phyloP scores from a whole-genome alignment of 2,113 vertebrate genomes.

The Balaenoptera acutorostrata region DNA sequence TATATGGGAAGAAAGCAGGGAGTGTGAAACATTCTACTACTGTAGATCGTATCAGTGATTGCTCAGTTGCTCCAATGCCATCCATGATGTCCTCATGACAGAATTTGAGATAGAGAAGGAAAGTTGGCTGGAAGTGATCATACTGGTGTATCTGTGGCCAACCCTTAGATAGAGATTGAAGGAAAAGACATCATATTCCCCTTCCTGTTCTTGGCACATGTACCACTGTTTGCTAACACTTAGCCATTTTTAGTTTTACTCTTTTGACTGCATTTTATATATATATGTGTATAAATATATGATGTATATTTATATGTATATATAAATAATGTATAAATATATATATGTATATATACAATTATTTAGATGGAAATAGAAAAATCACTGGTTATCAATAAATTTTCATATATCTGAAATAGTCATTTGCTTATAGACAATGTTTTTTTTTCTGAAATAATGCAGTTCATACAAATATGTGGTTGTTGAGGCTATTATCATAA shows the following conservation, averaged over 20 bases:
- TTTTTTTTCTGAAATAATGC: neutral
- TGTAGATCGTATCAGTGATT: neutral
- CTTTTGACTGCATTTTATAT: neutral
- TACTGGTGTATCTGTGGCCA: neutral
- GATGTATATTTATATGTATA: too few species aligned
- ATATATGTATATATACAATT: neutral
- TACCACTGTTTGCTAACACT: neutral
- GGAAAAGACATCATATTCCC: neutral
- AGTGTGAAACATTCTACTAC: neutral
- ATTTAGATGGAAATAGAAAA: neutral
- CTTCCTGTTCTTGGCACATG: neutral
- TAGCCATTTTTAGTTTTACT: neutral
- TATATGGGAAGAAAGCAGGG: neutral
- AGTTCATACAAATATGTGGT: neutral
- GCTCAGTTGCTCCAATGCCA: fast-evolving
- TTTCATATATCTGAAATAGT: neutral
- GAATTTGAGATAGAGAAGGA: neutral
- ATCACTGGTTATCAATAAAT: neutral
- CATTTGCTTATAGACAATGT: neutral
- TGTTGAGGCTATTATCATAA: neutral
- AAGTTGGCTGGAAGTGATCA: neutral
- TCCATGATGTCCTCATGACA: neutral
- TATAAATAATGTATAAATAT: too few species aligned
- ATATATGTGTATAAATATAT: neutral
- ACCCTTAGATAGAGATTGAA: neutral